Evolutionary conservation across 2,888 invertebrate species (phyloP), one percentile per base, ranked within the genome.

Genomic region (Poecilobothrus nobilitatus): DNA sequence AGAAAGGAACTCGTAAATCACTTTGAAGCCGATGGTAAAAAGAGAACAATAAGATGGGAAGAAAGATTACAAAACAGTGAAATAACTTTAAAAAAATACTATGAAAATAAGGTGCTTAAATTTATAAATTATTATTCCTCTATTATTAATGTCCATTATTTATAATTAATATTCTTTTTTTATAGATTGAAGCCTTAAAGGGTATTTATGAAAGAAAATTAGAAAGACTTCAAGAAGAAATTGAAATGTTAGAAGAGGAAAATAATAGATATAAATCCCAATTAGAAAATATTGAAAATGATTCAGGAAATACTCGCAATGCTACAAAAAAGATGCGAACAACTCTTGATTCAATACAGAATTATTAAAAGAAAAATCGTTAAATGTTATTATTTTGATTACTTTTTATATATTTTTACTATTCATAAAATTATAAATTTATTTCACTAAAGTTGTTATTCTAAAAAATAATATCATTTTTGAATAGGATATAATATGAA

Each of bases 1-100:
- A 77, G 81, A 10, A 78, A 76, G 61, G 74, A 78, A 53, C 69
- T 81, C 0, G 77, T 78, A 0, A 78, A 77, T 10, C 73, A 73
- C 3, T 78, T 76, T 27, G 73, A 79, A 64, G 73, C 74, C 64
- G 75, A 71, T 3, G 63, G 77, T 12, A 68, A 73, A 34, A 70
- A 73, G 3, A 75, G 73, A 21, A 71, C 75, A 4, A 74, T 73
- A 8, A 71, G 73, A 33, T 72, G 72, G 68, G 76, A 79, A 37
- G 71, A 74, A 12, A 72, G 73, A 4, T 67, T 74, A 21, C 71
- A 75, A 21, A 76, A 73, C 7, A 74, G 75, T 68, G 69, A 77
- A 0, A 67, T 73, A n/a, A 73, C 74, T 69, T 73, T 75, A 4
- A 72, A 74, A n/a, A 74, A 76, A 0, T 74, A 75, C 67, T 76